phyloP scores from a whole-genome alignment of 2,888 invertebrate species.

The Trilocha varians region DNA sequence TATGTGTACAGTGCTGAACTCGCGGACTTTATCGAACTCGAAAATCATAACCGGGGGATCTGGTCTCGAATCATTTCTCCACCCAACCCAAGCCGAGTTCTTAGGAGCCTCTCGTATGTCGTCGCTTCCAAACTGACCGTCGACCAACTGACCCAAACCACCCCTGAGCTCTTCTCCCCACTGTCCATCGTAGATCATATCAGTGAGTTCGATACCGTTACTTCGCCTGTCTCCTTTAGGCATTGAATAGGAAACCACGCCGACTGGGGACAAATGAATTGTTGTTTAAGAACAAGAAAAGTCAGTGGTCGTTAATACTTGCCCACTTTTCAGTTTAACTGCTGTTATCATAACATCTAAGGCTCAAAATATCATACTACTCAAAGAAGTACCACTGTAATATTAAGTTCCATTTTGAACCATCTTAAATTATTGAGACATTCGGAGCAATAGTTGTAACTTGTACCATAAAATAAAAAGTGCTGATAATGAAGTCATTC shows the following conservation, averaged over 20 bases:
- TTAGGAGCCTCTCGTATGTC: conserved; percentile 75
- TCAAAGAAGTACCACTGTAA: too few relatives aligned
- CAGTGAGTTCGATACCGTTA: conserved; percentile 85
- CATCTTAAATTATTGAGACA: too few relatives aligned
- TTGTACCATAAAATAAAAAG: too few relatives aligned
- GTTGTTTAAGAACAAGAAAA: neutral
- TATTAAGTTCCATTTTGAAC: too few relatives aligned
- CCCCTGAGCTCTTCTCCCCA: conserved; percentile 83
- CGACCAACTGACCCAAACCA: conserved; percentile 89
- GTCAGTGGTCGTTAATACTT: too few relatives aligned
- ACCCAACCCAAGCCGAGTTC: conserved; percentile 89
- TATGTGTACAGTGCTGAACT: conserved; percentile 87
- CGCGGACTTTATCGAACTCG: conserved; percentile 90
- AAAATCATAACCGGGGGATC: conserved; percentile 79
- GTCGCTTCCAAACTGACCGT: conserved; percentile 85
- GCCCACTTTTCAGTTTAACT: too few relatives aligned
- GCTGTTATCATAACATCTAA: too few relatives aligned
- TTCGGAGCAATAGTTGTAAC: too few relatives aligned
- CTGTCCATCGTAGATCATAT: conserved; percentile 88
- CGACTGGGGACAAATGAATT: conserved; percentile 69
- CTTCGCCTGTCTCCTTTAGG: conserved; percentile 89
- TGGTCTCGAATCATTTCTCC: conserved; percentile 83
- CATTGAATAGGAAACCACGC: conserved; percentile 89
- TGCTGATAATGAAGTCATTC: too few relatives aligned
- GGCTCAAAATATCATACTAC: too few relatives aligned